Evolutionary conservation across 2,797 vertebrate species (phyloP).

Genomic region (Heterohyrax brucei): DNA sequence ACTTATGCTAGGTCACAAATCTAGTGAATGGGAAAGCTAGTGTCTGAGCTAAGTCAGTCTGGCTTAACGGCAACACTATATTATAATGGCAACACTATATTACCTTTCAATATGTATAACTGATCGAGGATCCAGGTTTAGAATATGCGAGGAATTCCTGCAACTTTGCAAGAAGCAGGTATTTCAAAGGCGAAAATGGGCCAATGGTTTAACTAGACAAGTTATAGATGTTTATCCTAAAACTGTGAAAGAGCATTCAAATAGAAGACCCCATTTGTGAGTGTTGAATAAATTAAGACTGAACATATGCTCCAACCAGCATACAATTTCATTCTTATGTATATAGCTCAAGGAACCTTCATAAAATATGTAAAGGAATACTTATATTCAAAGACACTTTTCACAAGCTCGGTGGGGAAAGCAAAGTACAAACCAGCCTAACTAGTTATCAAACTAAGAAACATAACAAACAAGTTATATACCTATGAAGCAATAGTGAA

Average conservation of each 20-base stretch:
- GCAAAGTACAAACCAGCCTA: not conserved
- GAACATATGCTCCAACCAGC: not conserved
- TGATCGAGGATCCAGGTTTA: not conserved
- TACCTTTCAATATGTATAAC: not conserved
- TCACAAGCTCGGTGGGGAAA: constrained; percentile 6
- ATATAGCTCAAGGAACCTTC: not conserved
- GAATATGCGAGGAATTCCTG: not conserved
- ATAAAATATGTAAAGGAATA: not conserved
- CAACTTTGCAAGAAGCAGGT: not conserved
- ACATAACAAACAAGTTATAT: not conserved
- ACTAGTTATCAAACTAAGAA: constrained; percentile 5
- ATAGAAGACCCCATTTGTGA: not conserved
- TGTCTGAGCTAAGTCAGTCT: not conserved
- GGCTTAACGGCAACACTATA: not conserved
- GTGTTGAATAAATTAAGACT: not conserved
- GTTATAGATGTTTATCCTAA: constrained; percentile 23
- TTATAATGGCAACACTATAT: not conserved
- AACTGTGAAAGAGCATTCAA: not conserved
- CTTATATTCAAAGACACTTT: not conserved
- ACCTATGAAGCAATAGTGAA: not conserved
- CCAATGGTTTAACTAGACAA: not conserved
- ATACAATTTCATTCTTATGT: constrained; percentile 4
- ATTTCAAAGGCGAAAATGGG: not conserved
- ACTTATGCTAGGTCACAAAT: not conserved
- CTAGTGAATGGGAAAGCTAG: not conserved